Base-by-base conservation (phyloP, 2,113 vertebrate genomes). In the Hassar affinis region DNA sequence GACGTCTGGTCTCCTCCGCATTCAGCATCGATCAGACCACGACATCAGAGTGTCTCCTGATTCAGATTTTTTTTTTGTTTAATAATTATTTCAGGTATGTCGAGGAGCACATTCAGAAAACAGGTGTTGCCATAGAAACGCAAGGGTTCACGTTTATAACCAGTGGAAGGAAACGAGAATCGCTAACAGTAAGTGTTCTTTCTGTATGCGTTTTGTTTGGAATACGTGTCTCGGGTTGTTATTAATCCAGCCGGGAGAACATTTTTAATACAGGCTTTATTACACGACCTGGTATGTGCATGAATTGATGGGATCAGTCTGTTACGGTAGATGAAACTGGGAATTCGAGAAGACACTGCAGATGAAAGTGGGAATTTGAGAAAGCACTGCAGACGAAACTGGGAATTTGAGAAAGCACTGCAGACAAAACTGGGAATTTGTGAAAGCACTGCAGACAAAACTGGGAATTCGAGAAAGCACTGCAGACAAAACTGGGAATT, bases 81-180 rank as follows among this genome's bases (percentile, higher is more conserved):
- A 42, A 38, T 83, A n/a, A n/a, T 68, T 42, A 33, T 89, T 90
- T 74, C 57, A 95, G 94, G 94, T 95, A 95, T 66, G 91, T 92
- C 15, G 94, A 95, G 82, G 94, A 95, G 85, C 94, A 95, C 88
- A 94, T 95, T 84, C 94, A 94, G 90, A 95, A 93, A 90, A 91
- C 93, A 0, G 94, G 94, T 0, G 94, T 95, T 6, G 94, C 94
- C 85, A 95, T 95, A 56, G 94, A 95, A 90, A 95, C 94, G 0
- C 94, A 95, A 85, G 94, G 94, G 0, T 95, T 95, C 69, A 95
- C 94, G 0, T 95, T 95, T 82, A 91, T 95, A 86, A 95, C 94
- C 62, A 95, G 94, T 49, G 94, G 94, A 5, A 92, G 93, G 30
- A 95, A 94, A 90, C 92, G 94, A 87, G 94, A 95, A 88, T 95